These are phyloP conservation scores for Carassius carassius DNA, from an alignment of 2,113 vertebrate genomes.

Conservation along the genomic window DNA sequence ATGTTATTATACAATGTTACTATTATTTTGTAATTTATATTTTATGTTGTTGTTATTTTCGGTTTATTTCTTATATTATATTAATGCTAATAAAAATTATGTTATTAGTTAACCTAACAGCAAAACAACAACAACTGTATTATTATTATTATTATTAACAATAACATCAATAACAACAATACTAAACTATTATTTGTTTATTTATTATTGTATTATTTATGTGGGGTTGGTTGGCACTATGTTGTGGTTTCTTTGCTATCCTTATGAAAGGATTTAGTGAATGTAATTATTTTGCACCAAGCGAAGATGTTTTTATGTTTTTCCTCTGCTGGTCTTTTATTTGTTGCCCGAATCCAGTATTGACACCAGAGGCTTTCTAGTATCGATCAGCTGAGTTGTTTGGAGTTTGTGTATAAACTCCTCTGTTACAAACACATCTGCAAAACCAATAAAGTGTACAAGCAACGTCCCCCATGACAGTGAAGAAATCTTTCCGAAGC, in stretches of 20 bases:
- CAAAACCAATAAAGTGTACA: background rate
- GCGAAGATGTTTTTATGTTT: background rate
- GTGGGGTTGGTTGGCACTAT: background rate
- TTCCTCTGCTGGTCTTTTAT: background rate
- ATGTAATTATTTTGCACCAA: background rate
- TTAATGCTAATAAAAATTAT: no score
- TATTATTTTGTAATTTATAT: no score
- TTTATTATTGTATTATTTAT: background rate
- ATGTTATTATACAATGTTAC: background rate
- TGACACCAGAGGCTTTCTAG: background rate
- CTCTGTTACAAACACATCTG: slow-evolving; percentile 14
- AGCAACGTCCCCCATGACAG: background rate
- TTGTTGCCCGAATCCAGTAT: background rate
- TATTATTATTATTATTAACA: background rate
- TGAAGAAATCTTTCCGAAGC: background rate
- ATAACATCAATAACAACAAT: background rate
- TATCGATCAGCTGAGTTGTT: background rate
- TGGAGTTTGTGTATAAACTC: background rate
- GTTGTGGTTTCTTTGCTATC: background rate
- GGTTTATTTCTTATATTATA: no score
- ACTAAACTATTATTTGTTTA: background rate
- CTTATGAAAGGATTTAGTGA: background rate
- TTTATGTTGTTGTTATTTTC: no score
- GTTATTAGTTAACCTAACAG: no score
- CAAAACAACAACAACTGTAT: no score